Base-by-base conservation (phyloP, 2,797 vertebrate species). In the Antennarius maculatus region DNA sequence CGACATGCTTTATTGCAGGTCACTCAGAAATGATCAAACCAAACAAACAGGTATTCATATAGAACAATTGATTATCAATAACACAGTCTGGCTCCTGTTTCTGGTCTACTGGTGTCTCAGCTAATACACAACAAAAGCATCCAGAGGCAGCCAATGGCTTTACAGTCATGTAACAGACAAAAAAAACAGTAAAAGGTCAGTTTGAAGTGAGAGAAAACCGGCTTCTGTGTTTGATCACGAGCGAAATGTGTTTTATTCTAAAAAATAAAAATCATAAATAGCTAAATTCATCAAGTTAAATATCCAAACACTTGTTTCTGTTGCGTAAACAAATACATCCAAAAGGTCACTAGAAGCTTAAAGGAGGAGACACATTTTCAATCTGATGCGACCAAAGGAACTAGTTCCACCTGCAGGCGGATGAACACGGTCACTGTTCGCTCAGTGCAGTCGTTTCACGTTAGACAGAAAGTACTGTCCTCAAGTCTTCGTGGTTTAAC, bases 1-100 rank as follows among this genome's bases (percentile, higher is more conserved):
- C 68, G 77, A 80, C 79, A 47, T 67, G 77, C 76, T 86, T 86
- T 84, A 88, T 85, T 86, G 79, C 81, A 82, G 76, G 67, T 84
- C 82, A 68, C 68, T 80, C 76, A 72, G 74, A 83, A 80, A 85
- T 69, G 79, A 79, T 79, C 23, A 81, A 86, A 76, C 60, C 67
- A 74, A 60, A 73, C 12, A 16, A 4, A 55, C 70, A 80, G 53
- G 61, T 56, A 60, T 66, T n/a, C 11, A 71, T 66, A 64, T 69
- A 79, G 71, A 66, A 52, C 55, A 11, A 39, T 9, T 39, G 37
- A 39, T 39, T 9, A 39, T 39, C 37, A 39, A 39, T 11, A 39
- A 9, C 10, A 9, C 37, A 39, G 31, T 34, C 68, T 67, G 71
- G 70, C 72, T 59, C 69, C 57, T 64, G 37, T 49, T 54, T 70